These are phyloP conservation scores for Drosophila lacicola DNA, from an alignment of 2,888 invertebrate species.

Conservation along the genomic window DNA sequence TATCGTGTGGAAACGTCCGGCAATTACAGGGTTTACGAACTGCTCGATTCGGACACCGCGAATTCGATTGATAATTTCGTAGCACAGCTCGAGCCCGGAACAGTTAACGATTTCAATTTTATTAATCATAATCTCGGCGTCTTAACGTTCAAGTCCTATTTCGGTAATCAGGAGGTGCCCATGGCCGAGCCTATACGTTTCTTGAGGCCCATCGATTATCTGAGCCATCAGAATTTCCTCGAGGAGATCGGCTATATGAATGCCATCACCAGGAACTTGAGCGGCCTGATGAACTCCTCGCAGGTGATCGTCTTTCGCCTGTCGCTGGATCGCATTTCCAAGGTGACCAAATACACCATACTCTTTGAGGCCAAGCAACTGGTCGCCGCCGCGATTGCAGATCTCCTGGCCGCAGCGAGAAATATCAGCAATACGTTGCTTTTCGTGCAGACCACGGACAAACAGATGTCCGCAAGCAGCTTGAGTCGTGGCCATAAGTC, in stretches of 20 bases:
- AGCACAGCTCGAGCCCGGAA: conserved; percentile 85
- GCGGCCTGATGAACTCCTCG: conserved; percentile 44
- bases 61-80: conserved; percentile 86
- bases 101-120: conserved; percentile 88
- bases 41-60: conserved; percentile 60
- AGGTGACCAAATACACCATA: conserved; percentile 63
- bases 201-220: conserved; percentile 69
- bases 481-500: conserved; percentile 46
- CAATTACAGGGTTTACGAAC: conserved; percentile 54
- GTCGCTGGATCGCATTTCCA: conserved; percentile 65
- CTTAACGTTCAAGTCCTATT: conserved; percentile 21
- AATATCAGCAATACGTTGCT: conserved; percentile 85
- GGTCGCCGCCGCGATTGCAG: conserved; percentile 83
- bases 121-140: conserved; percentile 87
- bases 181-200: conserved; percentile 45
- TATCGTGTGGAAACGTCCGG: conserved; percentile 74
- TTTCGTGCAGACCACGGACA: conserved; percentile 86
- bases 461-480: conserved; percentile 18
- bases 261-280: conserved; percentile 53
- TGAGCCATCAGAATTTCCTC: conserved; percentile 74
- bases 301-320: conserved; percentile 66
- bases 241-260: conserved; percentile 68
- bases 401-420: conserved; percentile 86
- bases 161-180: conserved; percentile 58
- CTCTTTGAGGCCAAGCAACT: conserved; percentile 71